Evolutionary conservation across 2,888 invertebrate genomes (phyloP).

Genomic region (Sthenelais limicola): DNA sequence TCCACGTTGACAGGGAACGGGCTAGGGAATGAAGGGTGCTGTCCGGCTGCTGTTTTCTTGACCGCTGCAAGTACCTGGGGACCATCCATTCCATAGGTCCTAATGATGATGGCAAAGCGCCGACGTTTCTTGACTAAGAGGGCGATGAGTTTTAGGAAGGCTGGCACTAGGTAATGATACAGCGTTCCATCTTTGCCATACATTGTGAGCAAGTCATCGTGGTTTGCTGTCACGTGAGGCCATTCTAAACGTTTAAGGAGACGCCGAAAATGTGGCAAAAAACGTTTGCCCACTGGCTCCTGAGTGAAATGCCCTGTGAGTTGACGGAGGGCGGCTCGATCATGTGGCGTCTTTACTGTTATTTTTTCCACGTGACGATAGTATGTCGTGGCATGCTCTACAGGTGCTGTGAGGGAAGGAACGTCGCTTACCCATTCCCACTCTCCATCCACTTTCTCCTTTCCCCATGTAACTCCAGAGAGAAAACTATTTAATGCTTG

Average conservation of each 20-base stretch:
- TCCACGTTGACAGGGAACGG: slow-evolving; percentile 57
- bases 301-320: slow-evolving; percentile 69
- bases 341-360: slow-evolving; percentile 62
- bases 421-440: slow-evolving; percentile 66
- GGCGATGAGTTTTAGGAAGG: slow-evolving; percentile 65
- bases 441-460: slow-evolving; percentile 50
- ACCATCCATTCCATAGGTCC: slow-evolving; percentile 70
- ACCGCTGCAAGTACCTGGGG: slow-evolving; percentile 55
- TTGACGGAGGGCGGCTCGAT: slow-evolving; percentile 62
- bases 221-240: slow-evolving; percentile 51
- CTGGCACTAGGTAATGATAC: slow-evolving; percentile 70
- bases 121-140: slow-evolving; percentile 58
- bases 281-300: slow-evolving; percentile 59
- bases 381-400: slow-evolving; percentile 59
- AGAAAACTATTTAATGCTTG: slow-evolving; percentile 71
- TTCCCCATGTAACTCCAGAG: slow-evolving; percentile 70
- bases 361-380: slow-evolving; percentile 68
- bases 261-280: slow-evolving; percentile 60
- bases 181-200: slow-evolving; percentile 58
- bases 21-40: slow-evolving; percentile 63
- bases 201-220: slow-evolving; percentile 58
- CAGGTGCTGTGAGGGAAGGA: slow-evolving; percentile 63
- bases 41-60: slow-evolving; percentile 34
- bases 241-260: slow-evolving; percentile 64
- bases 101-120: slow-evolving; percentile 66